Evolutionary conservation across 2,797 vertebrate species (phyloP).

Genomic region (Leuciscus waleckii): DNA sequence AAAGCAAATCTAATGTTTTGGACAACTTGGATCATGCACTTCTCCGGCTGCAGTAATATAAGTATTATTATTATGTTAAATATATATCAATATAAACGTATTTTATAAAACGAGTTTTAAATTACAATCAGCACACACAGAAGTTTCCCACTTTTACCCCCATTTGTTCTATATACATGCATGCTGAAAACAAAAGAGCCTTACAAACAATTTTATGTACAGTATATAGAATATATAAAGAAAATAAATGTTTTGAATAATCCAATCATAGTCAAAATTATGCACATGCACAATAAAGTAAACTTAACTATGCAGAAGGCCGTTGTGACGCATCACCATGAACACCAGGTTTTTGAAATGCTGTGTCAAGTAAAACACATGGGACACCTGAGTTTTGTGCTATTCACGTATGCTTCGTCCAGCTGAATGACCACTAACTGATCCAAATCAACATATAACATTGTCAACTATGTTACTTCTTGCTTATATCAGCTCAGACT

Average conservation of each 20-base stretch:
- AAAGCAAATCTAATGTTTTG: background rate
- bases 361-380: background rate
- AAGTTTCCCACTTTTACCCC: background rate
- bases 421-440: background rate
- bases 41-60: background rate
- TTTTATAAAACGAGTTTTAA: background rate
- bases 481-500: background rate
- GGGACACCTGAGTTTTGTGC: background rate
- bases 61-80: background rate
- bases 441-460: background rate
- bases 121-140: background rate
- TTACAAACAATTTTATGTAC: background rate
- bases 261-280: background rate
- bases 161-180: background rate
- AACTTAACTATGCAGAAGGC: background rate
- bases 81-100: background rate
- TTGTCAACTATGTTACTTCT: background rate
- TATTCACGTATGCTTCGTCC: background rate
- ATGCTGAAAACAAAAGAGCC: background rate
- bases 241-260: background rate
- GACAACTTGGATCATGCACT: background rate
- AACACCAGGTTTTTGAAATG: background rate
- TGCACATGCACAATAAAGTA: background rate
- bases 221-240: background rate
- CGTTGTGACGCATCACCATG: background rate